A percentile compares a stretch with the other conserved stretches of the same genome.
Conservation (phyloP, 2,888 invertebrate genomes). For the Rosalia funebris region DNA sequence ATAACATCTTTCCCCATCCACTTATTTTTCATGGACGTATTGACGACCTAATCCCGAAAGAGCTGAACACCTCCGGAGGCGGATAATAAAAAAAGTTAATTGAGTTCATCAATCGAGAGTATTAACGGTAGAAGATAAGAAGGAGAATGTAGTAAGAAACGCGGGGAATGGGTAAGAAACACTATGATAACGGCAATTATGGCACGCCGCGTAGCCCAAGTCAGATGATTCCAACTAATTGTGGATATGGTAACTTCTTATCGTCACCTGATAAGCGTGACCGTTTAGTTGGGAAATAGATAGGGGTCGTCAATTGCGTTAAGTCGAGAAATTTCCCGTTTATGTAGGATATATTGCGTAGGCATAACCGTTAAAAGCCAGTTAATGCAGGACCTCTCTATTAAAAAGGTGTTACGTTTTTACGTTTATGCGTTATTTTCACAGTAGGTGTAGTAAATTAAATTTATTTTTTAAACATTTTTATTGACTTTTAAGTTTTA, state of each 20-base stretch:
- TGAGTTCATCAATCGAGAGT: constrained; percentile 42
- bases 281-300: constrained; percentile 23
- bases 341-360: no score
- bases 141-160: constrained; percentile 39
- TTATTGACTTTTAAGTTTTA: no score
- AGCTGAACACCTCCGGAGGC: background rate
- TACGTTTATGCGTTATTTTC: no score
- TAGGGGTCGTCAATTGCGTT: constrained; percentile 27
- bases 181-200: constrained; percentile 44
- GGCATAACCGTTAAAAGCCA: no score
- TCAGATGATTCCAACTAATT: constrained; percentile 32
- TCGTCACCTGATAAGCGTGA: constrained; percentile 24
- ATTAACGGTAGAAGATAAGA: constrained; percentile 41
- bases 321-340: constrained; percentile 10
- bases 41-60: no score
- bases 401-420: no score
- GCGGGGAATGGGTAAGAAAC: constrained; percentile 38
- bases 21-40: no score
- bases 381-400: no score
- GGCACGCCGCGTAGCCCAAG: constrained; percentile 28
- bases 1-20: no score
- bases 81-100: constrained; percentile 32
- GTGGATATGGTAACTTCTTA: constrained; percentile 20
- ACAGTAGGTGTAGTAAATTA: no score
- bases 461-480: no score